Evolutionary conservation across 2,113 vertebrate species (phyloP).

Genomic region (Bufo gargarizans): DNA sequence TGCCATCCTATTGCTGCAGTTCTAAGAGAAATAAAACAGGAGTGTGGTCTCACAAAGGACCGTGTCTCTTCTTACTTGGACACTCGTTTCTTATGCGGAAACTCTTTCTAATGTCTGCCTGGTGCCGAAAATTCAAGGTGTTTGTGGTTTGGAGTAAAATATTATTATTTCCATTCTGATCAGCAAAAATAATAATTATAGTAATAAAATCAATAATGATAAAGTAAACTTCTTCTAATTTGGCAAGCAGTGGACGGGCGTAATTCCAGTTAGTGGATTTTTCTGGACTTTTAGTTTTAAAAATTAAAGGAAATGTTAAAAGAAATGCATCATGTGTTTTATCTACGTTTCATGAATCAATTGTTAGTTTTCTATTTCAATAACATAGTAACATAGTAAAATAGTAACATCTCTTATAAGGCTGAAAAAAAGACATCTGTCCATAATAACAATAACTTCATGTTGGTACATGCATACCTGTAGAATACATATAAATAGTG

Average conservation of each 20-base stretch:
- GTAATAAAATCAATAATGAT: background rate
- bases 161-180: conserved; percentile 6
- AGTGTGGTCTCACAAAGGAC: background rate
- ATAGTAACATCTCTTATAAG: too few relatives aligned
- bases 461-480: too few relatives aligned
- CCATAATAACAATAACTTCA: too few relatives aligned
- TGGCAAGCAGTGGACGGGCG: background rate
- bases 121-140: background rate
- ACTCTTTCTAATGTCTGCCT: background rate
- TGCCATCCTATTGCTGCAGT: conserved; percentile 28
- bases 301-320: background rate
- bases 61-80: background rate
- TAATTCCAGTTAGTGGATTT: background rate
- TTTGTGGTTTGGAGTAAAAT: conserved; percentile 6
- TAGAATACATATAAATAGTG: too few relatives aligned
- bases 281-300: background rate
- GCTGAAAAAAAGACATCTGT: too few relatives aligned
- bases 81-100: background rate
- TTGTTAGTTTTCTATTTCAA: background rate
- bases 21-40: conserved; percentile 28
- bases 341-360: background rate
- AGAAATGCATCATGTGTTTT: background rate
- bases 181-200: conserved; percentile 10
- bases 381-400: too few relatives aligned
- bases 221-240: background rate